Evolutionary conservation across 2,888 invertebrate genomes (phyloP).

Genomic region (Tortrix viridana): DNA sequence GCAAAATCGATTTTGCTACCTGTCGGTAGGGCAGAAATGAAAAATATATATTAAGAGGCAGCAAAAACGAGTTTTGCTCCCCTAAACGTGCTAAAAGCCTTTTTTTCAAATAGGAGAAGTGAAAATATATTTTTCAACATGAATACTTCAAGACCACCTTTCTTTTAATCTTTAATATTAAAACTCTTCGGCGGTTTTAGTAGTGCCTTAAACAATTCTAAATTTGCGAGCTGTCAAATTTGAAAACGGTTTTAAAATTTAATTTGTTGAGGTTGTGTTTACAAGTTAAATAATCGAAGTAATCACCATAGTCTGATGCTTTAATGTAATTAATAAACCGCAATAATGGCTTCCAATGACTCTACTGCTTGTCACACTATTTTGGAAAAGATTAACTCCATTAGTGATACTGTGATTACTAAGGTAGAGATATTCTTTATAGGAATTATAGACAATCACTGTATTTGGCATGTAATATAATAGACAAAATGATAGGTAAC

Average conservation of each 20-base stretch:
- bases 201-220: conserved; percentile 1
- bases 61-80: too few relatives aligned
- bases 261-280: conserved; percentile 12
- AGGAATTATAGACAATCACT: too few relatives aligned
- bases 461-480: too few relatives aligned
- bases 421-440: conserved; percentile 55
- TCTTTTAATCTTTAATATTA: too few relatives aligned
- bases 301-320: conserved; percentile 7
- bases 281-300: not conserved
- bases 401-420: conserved; percentile 57
- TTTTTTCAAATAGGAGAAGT: too few relatives aligned
- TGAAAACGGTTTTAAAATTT: conserved; percentile 36
- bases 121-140: too few relatives aligned
- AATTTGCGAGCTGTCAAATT: conserved; percentile 1
- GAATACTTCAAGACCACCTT: not conserved
- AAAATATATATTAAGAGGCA: too few relatives aligned
- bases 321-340: not conserved
- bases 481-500: conserved; percentile 33
- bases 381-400: conserved; percentile 75
- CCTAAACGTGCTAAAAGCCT: too few relatives aligned
- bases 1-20: too few relatives aligned
- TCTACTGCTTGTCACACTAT: conserved; percentile 65
- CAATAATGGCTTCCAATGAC: conserved; percentile 59
- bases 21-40: too few relatives aligned
- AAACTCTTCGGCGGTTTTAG: not conserved